Evolutionary conservation across 2,113 vertebrate species (phyloP).

Genomic region (Pogonocichla stellata): DNA sequence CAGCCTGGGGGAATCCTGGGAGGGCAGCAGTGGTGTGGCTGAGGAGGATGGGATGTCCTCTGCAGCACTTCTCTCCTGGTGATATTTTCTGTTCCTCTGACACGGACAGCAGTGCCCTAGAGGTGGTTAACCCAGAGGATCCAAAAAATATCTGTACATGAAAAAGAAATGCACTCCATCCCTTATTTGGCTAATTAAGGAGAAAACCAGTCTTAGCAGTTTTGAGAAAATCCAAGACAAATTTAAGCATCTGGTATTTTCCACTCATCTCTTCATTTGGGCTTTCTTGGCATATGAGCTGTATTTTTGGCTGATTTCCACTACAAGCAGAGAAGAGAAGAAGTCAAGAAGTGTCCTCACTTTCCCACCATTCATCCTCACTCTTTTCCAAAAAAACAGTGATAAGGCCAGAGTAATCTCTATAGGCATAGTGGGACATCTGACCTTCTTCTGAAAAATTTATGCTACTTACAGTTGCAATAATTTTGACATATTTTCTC

Average conservation of each 20-base stretch:
- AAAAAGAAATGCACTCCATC: neutral
- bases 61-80: neutral
- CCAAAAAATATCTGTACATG: neutral
- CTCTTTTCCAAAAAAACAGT: neutral
- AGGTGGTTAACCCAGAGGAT: neutral
- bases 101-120: neutral
- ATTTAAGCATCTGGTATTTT: constrained; percentile 45
- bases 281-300: constrained; percentile 32
- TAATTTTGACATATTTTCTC: neutral
- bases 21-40: neutral
- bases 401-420: neutral
- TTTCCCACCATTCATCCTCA: constrained; percentile 6
- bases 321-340: constrained; percentile 4
- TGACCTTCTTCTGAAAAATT: neutral
- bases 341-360: constrained; percentile 35
- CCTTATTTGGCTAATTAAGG: constrained; percentile 10
- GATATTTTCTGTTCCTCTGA: neutral
- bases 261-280: neutral
- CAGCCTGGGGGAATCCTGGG: neutral
- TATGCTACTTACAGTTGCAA: neutral
- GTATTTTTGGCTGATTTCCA: constrained; percentile 45
- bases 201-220: neutral
- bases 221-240: constrained; percentile 34
- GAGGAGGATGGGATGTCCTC: neutral
- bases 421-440: neutral